These are phyloP conservation scores for Hydropsyche tenuis DNA, from an alignment of 1,140 invertebrate genomes.

Conservation along the genomic window DNA sequence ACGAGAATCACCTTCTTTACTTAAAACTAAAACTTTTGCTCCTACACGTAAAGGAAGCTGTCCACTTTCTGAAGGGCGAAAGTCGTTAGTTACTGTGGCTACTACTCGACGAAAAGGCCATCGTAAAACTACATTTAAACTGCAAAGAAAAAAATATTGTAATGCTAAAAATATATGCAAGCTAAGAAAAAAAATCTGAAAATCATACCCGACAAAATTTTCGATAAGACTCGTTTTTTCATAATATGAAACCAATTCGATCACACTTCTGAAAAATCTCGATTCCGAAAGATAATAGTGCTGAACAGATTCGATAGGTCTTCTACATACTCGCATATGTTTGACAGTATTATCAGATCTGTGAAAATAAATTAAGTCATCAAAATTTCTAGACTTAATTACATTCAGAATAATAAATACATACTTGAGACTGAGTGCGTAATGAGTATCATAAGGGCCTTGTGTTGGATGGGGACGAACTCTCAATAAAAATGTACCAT, in stretches of 20 bases:
- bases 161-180: neutral
- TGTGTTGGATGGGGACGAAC: slow-evolving; percentile 71
- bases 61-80: slow-evolving; percentile 73
- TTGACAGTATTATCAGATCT: slow-evolving; percentile 85
- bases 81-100: slow-evolving; percentile 79
- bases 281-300: slow-evolving; percentile 86
- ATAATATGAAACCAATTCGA: slow-evolving; percentile 90
- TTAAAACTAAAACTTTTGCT: slow-evolving; percentile 72
- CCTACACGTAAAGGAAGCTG: slow-evolving; percentile 80
- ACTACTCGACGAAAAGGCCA: slow-evolving; percentile 79
- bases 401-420: slow-evolving; percentile 51
- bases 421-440: slow-evolving; percentile 90
- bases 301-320: slow-evolving; percentile 61
- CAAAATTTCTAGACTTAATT: neutral
- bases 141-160: slow-evolving; percentile 52
- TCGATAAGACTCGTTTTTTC: slow-evolving; percentile 86
- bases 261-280: slow-evolving; percentile 87
- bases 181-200: neutral
- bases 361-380: slow-evolving; percentile 49
- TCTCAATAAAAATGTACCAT: slow-evolving; percentile 89
- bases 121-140: slow-evolving; percentile 74
- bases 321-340: slow-evolving; percentile 85
- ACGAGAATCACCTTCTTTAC: slow-evolving; percentile 60
- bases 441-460: slow-evolving; percentile 72
- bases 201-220: slow-evolving; percentile 82